A percentile compares a stretch with the other conserved stretches of the same genome.
Evolutionary conservation across 2,797 vertebrate species (phyloP).

Genomic region (Phoxinus dragarum): DNA sequence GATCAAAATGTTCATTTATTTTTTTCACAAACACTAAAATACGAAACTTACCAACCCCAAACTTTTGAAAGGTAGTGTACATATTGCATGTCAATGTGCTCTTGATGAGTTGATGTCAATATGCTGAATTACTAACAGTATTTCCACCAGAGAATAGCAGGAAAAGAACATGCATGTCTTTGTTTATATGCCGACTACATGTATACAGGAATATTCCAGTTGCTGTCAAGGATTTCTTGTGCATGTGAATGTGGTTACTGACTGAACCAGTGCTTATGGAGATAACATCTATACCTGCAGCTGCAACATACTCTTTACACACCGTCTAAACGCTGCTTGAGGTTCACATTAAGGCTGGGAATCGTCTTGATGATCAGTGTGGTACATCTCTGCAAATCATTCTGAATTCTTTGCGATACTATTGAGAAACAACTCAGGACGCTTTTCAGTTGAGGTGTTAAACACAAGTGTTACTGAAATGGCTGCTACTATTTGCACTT

Average conservation of each 20-base stretch:
- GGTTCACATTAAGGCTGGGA: conserved; percentile 16
- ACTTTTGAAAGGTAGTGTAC: background rate
- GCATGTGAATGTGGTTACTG: conserved; percentile 10
- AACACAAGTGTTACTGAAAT: conserved; percentile 17
- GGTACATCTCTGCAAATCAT: background rate
- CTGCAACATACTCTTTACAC: conserved; percentile 1
- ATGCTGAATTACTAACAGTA: background rate
- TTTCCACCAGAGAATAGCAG: background rate
- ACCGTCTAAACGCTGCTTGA: conserved; percentile 44
- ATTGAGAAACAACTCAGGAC: conserved; percentile 20
- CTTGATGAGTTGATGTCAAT: background rate
- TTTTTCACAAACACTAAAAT: background rate
- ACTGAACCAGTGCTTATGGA: background rate
- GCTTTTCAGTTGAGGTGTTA: conserved; percentile 7
- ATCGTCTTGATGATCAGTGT: conserved; percentile 7
- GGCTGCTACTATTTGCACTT: conserved; percentile 72
- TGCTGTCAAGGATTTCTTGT: background rate
- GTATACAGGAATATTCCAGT: background rate
- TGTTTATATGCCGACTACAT: background rate
- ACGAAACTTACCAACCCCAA: background rate
- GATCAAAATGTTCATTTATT: background rate
- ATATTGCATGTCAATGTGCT: background rate
- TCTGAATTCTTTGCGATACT: background rate
- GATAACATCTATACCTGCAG: background rate
- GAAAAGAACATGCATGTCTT: background rate